Percentiles rank a stretch among this genome's conserved stretches.
phyloP scores from a whole-genome alignment of 2,888 invertebrate species.

The Panopea generosa region DNA sequence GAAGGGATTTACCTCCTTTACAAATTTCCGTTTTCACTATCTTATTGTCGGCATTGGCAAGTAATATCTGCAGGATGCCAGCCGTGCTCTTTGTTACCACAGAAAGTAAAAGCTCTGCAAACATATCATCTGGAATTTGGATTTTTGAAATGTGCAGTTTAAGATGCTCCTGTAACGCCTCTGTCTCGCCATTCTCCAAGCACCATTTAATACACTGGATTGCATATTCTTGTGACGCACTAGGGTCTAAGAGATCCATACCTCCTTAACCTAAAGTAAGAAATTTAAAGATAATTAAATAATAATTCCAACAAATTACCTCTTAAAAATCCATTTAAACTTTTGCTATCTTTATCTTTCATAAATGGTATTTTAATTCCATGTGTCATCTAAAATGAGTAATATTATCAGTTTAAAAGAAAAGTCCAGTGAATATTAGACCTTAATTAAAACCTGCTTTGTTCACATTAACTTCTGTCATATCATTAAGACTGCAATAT shows the following conservation, averaged over 20 bases:
- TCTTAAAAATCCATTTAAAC: too few species aligned
- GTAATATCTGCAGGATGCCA: constrained; percentile 30
- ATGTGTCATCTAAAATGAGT: too few species aligned
- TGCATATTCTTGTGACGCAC: constrained; percentile 52
- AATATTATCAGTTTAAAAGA: too few species aligned
- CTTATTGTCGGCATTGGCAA: constrained; percentile 46
- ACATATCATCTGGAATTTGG: constrained; percentile 26
- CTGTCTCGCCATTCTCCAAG: constrained; percentile 36
- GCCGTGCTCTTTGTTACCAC: constrained; percentile 28
- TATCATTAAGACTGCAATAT: too few species aligned
- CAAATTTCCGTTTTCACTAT: constrained; percentile 16
- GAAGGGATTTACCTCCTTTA: constrained; percentile 39
- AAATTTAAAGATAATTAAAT: too few species aligned
- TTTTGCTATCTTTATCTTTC: too few species aligned
- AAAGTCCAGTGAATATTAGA: too few species aligned
- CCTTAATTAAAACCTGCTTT: too few species aligned
- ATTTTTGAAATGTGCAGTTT: constrained; percentile 47
- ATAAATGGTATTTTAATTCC: too few species aligned
- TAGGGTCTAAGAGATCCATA: constrained; percentile 59
- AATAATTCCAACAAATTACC: too few species aligned
- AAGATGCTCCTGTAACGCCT: constrained; percentile 43
- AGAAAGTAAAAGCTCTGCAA: constrained; percentile 34
- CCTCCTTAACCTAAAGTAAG: background rate
- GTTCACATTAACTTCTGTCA: too few species aligned
- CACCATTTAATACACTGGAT: constrained; percentile 59